These are phyloP conservation scores for Centropus bengalensis DNA, from an alignment of 2,113 vertebrate genomes.

Conservation along the genomic window DNA sequence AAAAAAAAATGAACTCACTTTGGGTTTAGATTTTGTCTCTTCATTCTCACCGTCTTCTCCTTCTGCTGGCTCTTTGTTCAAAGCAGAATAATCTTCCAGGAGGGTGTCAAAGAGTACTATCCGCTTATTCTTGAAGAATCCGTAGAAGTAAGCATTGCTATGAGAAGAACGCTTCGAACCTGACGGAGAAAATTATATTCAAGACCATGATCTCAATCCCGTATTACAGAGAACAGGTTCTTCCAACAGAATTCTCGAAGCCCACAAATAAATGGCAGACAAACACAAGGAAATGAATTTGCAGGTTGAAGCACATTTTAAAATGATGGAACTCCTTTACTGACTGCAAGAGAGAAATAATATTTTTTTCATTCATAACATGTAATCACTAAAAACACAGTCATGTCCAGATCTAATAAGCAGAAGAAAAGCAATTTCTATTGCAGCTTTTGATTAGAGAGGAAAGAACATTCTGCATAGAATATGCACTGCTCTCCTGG, in stretches of 20 bases:
- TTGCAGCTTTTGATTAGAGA: background rate
- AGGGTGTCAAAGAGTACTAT: slow-evolving; percentile 98
- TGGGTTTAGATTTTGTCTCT: slow-evolving; percentile 79
- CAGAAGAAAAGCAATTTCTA: background rate
- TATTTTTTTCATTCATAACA: background rate
- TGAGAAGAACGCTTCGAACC: slow-evolving; percentile 98
- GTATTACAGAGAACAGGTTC: background rate
- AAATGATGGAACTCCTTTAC: background rate
- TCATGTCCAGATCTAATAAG: background rate
- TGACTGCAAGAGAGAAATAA: background rate
- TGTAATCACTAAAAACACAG: background rate
- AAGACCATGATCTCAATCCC: background rate
- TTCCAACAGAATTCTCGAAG: background rate
- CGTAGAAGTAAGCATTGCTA: slow-evolving; percentile 99
- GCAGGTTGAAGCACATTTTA: background rate
- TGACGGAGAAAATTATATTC: slow-evolving; percentile 56
- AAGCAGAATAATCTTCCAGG: slow-evolving; percentile 92
- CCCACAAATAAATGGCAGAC: background rate
- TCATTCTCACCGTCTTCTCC: slow-evolving; percentile 78
- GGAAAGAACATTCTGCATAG: background rate
- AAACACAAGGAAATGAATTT: background rate
- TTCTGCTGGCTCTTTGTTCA: slow-evolving; percentile 84
- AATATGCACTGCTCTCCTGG: background rate
- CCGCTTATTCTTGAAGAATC: slow-evolving; percentile 98
- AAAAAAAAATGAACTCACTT: slow-evolving; percentile 71